phyloP scores from a whole-genome alignment of 2,113 vertebrate genomes.

The Hystrix cristata region DNA sequence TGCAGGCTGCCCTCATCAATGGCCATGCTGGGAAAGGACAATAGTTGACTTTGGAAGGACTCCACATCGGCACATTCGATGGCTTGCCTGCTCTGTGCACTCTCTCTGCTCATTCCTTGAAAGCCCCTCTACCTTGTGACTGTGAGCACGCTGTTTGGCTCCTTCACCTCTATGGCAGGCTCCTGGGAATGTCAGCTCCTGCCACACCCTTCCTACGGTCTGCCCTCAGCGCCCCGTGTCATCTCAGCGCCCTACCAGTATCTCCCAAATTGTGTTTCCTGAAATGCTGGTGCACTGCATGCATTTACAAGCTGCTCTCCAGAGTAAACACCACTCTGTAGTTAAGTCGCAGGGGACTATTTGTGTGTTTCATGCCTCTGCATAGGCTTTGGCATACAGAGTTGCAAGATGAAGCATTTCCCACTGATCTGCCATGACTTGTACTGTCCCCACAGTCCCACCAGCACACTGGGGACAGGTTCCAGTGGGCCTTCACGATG shows the following conservation, averaged over 20 bases:
- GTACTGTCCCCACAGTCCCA: not conserved
- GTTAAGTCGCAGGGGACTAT: not conserved
- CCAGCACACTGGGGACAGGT: not conserved
- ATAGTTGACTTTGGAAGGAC: not conserved
- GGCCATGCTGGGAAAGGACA: not conserved
- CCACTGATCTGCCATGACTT: not conserved
- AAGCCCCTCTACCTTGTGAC: not conserved
- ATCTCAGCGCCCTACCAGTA: not conserved
- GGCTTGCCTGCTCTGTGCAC: not conserved
- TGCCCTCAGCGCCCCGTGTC: fast-evolving
- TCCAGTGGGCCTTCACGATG: too few species aligned
- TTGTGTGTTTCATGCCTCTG: not conserved
- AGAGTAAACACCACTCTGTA: too few species aligned
- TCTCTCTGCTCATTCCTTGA: not conserved
- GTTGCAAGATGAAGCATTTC: fast-evolving
- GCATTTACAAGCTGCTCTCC: not conserved
- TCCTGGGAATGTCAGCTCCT: not conserved
- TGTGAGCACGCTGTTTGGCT: fast-evolving
- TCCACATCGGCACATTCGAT: fast-evolving
- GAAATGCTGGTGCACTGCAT: not conserved
- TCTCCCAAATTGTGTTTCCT: not conserved
- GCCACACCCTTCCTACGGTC: not conserved
- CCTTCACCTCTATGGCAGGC: not conserved
- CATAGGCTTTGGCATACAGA: not conserved
- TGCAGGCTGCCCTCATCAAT: not conserved